A percentile compares a stretch with the other conserved stretches of the same genome.
Evolutionary conservation across 2,113 vertebrate species (phyloP).

Genomic region (Limnothrissa miodon): DNA sequence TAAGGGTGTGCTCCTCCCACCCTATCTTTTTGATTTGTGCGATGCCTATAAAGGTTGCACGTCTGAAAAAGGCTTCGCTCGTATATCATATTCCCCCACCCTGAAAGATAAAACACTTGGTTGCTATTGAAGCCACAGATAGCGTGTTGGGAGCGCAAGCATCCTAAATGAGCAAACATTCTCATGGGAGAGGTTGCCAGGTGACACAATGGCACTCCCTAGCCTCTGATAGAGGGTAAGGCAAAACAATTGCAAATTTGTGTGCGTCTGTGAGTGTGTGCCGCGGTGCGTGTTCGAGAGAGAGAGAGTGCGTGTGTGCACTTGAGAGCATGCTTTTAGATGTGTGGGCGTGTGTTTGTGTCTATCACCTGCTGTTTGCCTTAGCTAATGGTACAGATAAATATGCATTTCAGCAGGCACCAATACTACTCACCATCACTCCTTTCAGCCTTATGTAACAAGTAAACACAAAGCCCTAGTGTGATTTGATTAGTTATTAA

Average conservation of each 20-base stretch:
- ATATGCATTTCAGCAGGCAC: background rate
- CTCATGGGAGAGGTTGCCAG: slow-evolving; percentile 31
- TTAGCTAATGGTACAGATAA: background rate
- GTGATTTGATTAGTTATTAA: background rate
- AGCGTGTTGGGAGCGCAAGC: background rate
- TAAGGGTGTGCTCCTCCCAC: background rate
- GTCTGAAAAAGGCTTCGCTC: background rate
- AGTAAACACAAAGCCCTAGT: background rate
- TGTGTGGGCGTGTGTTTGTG: background rate
- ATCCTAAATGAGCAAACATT: slow-evolving; percentile 28
- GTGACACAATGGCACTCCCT: slow-evolving; percentile 32
- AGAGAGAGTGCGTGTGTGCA: background rate
- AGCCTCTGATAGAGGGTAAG: background rate
- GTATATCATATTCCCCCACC: background rate
- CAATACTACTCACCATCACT: background rate
- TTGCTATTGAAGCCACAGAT: background rate
- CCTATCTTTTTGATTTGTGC: slow-evolving; percentile 4
- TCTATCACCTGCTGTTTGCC: background rate
- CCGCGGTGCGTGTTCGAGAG: background rate
- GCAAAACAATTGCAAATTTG: slow-evolving; percentile 2
- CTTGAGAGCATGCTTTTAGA: background rate
- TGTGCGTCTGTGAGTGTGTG: slow-evolving; percentile 12
- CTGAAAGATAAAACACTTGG: background rate
- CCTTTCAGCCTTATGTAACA: background rate
- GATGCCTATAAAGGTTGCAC: slow-evolving; percentile 8